phyloP scores from a whole-genome alignment of 2,797 vertebrate genomes.

The Peromyscus eremicus region DNA sequence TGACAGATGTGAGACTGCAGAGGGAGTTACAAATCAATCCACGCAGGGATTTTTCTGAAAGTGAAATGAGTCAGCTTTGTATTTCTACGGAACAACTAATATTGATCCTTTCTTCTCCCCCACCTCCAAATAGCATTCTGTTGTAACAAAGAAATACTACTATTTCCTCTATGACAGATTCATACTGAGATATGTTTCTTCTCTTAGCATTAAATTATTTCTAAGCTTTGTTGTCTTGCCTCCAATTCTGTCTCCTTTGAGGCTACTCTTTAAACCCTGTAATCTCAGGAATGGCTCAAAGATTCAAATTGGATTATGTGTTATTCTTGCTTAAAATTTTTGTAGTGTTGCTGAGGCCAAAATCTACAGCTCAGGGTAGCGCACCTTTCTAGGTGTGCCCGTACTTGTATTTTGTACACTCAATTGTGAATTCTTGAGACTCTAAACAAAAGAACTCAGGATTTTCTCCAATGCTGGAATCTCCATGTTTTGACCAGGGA shows the following conservation, averaged over 20 bases:
- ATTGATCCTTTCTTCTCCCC: neutral
- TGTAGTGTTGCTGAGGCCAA: neutral
- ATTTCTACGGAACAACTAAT: slow-evolving; percentile 30
- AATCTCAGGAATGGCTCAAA: slow-evolving; percentile 19
- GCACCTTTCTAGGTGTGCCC: neutral
- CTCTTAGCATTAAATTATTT: neutral
- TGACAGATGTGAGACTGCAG: slow-evolving; percentile 50
- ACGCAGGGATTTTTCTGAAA: slow-evolving; percentile 53
- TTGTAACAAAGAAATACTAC: slow-evolving; percentile 16
- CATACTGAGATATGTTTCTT: neutral
- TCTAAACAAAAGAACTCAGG: neutral
- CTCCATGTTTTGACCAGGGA: neutral
- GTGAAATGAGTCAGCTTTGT: slow-evolving; percentile 46
- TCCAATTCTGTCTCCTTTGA: neutral
- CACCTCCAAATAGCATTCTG: neutral
- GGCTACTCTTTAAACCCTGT: neutral
- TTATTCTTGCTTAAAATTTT: slow-evolving; percentile 25
- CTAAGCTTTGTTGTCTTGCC: neutral
- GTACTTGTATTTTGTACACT: neutral
- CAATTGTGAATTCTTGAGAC: neutral
- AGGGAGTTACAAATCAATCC: slow-evolving; percentile 57
- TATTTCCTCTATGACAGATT: neutral
- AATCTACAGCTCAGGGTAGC: neutral
- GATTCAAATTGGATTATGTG: neutral
- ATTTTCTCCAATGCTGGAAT: neutral